A percentile compares a stretch with the other conserved stretches of the same genome.
These are phyloP conservation scores for Leptosomus discolor DNA, from an alignment of 2,113 vertebrate species.

Conservation along the genomic window DNA sequence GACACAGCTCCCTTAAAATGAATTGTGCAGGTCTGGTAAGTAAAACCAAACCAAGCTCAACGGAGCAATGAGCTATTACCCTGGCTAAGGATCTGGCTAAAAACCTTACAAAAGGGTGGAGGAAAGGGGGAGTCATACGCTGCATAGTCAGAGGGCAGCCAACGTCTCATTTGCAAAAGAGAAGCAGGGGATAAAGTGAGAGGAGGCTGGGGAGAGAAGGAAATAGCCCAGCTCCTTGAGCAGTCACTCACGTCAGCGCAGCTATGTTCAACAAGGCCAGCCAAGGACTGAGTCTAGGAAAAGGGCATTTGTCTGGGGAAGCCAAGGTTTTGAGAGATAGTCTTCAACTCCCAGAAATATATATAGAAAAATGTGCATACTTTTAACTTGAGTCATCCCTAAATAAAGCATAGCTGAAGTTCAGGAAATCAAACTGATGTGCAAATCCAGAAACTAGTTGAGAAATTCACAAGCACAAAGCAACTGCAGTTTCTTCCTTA, in stretches of 20 bases:
- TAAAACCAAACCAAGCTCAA: background rate
- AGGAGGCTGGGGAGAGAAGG: background rate
- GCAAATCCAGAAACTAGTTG: background rate
- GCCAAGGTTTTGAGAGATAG: background rate
- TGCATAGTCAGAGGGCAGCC: background rate
- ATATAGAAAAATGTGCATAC: background rate
- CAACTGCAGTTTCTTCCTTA: background rate
- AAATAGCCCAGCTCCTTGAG: background rate
- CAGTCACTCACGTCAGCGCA: background rate
- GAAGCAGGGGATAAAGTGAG: background rate
- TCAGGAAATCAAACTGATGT: background rate
- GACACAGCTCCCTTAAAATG: background rate
- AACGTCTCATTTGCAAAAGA: background rate
- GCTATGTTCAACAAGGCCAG: background rate
- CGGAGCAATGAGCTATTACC: background rate
- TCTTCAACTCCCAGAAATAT: background rate
- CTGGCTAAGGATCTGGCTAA: background rate
- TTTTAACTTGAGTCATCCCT: background rate
- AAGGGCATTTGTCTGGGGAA: background rate
- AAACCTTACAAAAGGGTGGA: background rate
- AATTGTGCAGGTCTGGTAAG: background rate
- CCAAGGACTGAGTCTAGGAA: background rate
- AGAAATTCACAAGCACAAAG: background rate
- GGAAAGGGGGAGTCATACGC: background rate
- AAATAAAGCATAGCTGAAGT: background rate